Conservation (phyloP, 2,888 invertebrate species). For the Mactromeris polynyma region DNA sequence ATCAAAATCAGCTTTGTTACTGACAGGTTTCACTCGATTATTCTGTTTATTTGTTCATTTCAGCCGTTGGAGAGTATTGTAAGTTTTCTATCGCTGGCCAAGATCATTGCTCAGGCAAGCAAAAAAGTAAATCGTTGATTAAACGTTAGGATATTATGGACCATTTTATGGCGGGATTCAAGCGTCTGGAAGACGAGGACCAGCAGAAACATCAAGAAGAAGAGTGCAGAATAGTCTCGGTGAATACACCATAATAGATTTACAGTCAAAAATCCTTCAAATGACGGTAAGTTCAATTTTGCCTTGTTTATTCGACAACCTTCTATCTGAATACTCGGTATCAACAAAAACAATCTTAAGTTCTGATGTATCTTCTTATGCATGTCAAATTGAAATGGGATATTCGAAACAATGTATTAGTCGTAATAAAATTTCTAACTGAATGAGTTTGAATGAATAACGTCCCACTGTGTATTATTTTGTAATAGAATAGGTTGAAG, state of each 20-base stretch:
- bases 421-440: no score
- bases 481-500: no score
- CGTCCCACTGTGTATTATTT: no score
- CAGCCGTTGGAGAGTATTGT: constrained; percentile 10
- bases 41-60: not conserved
- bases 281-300: constrained; percentile 65
- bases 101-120: not conserved
- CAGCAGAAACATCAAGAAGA: constrained; percentile 59
- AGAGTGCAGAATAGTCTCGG: constrained; percentile 66
- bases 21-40: no score
- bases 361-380: no score
- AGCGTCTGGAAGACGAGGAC: constrained; percentile 68
- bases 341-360: no score
- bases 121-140: constrained; percentile 39
- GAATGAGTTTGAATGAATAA: no score
- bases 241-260: constrained; percentile 72
- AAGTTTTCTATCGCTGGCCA: not conserved
- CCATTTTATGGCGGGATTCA: constrained; percentile 64
- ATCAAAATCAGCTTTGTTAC: no score
- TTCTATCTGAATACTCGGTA: no score
- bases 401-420: no score
- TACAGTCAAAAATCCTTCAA: constrained; percentile 67
- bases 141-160: constrained; percentile 66
- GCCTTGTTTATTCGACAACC: no score
- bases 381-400: no score